A percentile compares a stretch with the other conserved stretches of the same genome.
phyloP scores from a whole-genome alignment of 1,140 invertebrate species.

The Meloidogyne hapla region DNA sequence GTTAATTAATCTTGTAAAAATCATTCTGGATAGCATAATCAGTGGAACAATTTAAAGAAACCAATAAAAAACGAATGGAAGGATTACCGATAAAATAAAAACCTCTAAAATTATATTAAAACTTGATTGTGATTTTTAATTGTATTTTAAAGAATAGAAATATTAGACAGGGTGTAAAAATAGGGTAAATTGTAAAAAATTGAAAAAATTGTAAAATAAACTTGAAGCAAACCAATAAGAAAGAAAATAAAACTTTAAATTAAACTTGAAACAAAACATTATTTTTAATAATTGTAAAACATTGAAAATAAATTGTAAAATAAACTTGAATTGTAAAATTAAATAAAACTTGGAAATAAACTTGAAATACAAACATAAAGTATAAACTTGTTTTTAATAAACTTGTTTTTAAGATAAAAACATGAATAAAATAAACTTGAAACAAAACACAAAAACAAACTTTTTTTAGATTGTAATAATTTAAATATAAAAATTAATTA shows the following conservation, averaged over 20 bases:
- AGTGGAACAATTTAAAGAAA: neutral
- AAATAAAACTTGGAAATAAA: neutral
- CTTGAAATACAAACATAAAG: neutral
- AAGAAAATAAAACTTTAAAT: no score
- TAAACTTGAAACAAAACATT: no score
- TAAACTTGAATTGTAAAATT: neutral
- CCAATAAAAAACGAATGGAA: neutral
- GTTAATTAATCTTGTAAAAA: constrained; percentile 3
- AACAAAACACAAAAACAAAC: neutral
- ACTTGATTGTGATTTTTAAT: neutral
- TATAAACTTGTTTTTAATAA: no score
- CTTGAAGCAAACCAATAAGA: neutral
- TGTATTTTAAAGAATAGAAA: neutral
- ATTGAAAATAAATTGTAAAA: neutral
- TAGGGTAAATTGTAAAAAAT: neutral
- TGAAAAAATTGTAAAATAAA: neutral
- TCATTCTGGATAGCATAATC: neutral
- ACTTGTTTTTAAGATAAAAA: no score
- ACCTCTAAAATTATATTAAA: neutral
- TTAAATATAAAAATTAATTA: no score
- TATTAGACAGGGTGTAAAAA: neutral
- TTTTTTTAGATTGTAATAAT: no score
- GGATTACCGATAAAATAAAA: neutral
- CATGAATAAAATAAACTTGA: neutral
- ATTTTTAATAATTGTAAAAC: no score